Percentiles rank a stretch among this genome's conserved stretches.
phyloP scores from a whole-genome alignment of 2,888 invertebrate genomes.

The Penaeus monodon region DNA sequence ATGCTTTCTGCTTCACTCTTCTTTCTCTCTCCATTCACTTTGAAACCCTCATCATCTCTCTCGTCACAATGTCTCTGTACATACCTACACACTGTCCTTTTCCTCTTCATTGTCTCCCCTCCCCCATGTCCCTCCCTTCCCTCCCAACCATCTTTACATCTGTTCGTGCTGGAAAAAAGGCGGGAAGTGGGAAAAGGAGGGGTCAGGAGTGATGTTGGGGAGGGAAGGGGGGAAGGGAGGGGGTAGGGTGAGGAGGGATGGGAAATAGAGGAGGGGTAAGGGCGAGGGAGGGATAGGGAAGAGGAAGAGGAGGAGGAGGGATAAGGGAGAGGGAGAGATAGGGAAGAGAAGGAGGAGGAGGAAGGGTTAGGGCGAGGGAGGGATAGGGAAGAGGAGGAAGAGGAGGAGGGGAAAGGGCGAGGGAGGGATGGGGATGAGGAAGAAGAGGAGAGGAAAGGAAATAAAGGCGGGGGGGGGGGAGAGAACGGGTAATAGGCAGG shows the following conservation, averaged over 20 bases:
- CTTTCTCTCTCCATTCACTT: too few relatives aligned
- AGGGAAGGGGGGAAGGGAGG: background rate
- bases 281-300: background rate
- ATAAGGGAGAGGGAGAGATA: too few relatives aligned
- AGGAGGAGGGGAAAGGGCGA: too few relatives aligned
- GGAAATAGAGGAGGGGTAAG: background rate
- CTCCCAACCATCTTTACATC: too few relatives aligned
- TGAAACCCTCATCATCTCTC: too few relatives aligned
- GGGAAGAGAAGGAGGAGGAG: background rate
- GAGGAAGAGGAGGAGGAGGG: background rate
- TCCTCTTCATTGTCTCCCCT: too few relatives aligned
- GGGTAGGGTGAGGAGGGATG: background rate
- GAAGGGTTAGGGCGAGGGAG: background rate
- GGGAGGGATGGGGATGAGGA: too few relatives aligned
- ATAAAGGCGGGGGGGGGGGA: background rate
- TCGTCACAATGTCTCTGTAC: too few relatives aligned
- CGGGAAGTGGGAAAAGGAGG: background rate
- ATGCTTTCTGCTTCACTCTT: too few relatives aligned
- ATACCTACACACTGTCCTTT: too few relatives aligned
- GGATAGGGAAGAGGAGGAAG: background rate
- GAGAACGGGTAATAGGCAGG: background rate
- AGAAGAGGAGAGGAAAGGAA: background rate
- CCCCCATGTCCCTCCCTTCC: too few relatives aligned
- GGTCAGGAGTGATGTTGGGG: background rate
- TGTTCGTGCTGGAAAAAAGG: too few relatives aligned